phyloP scores from a whole-genome alignment of 2,797 vertebrate genomes.

The Odontamblyopus lacepedii region DNA sequence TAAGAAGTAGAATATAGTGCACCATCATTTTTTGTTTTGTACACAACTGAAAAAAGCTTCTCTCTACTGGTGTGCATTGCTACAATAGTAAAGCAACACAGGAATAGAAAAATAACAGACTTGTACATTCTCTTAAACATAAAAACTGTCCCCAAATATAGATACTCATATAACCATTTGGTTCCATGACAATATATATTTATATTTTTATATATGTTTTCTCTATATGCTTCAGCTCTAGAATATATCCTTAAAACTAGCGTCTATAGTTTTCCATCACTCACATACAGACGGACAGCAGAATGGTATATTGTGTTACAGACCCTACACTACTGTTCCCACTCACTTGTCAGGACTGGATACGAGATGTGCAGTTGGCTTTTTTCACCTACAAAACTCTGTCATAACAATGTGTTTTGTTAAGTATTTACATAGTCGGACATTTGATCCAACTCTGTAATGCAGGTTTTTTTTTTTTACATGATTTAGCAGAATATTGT shows the following conservation, averaged over 20 bases:
- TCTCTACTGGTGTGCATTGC: slow-evolving; percentile 72
- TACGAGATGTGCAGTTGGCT: slow-evolving; percentile 60
- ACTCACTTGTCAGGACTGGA: slow-evolving; percentile 62
- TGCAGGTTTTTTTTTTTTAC: neutral
- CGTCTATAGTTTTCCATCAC: slow-evolving; percentile 65
- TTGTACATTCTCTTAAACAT: slow-evolving; percentile 69
- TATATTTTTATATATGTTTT: slow-evolving; percentile 11
- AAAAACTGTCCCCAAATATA: slow-evolving; percentile 63
- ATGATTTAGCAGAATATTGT: neutral
- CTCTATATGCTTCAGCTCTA: slow-evolving; percentile 47
- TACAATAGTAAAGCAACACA: slow-evolving; percentile 78
- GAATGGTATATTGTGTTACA: slow-evolving; percentile 58
- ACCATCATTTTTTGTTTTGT: slow-evolving; percentile 58
- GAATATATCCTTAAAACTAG: slow-evolving; percentile 59
- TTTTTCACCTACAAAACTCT: slow-evolving; percentile 66
- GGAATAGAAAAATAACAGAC: slow-evolving; percentile 88
- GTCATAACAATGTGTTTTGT: slow-evolving; percentile 64
- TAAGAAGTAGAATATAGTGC: slow-evolving; percentile 60
- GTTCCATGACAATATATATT: slow-evolving; percentile 49
- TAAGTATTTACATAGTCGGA: slow-evolving; percentile 71
- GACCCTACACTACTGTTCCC: slow-evolving; percentile 63
- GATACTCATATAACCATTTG: slow-evolving; percentile 59
- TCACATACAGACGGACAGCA: slow-evolving; percentile 69
- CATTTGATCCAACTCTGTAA: neutral
- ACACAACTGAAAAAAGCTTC: slow-evolving; percentile 54